A percentile compares a stretch with the other conserved stretches of the same genome.
Conservation (phyloP, 2,888 invertebrate species). For the Labia minor region DNA sequence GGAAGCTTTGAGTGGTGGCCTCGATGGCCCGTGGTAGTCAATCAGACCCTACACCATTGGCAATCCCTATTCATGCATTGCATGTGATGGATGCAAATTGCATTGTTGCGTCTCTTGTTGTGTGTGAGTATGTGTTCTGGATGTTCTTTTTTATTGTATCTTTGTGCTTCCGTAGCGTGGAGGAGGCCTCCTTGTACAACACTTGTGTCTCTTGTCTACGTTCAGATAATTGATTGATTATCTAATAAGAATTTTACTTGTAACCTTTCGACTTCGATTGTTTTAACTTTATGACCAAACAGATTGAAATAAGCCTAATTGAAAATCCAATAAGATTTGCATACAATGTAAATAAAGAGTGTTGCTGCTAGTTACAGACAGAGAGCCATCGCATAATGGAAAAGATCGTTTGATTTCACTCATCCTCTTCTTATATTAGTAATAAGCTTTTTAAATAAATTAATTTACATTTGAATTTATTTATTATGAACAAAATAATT, state of each 20-base stretch:
- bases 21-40: background rate
- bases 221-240: conserved; percentile 13
- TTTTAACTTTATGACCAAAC: background rate
- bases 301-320: background rate
- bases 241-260: conserved; percentile 5
- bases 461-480: too few relatives aligned
- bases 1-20: too few relatives aligned
- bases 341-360: background rate
- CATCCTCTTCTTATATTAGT: too few relatives aligned
- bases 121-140: too few relatives aligned
- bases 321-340: conserved; percentile 4
- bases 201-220: background rate
- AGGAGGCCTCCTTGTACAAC: background rate
- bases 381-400: too few relatives aligned
- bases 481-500: too few relatives aligned
- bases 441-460: too few relatives aligned
- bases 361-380: background rate
- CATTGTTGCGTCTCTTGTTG: too few relatives aligned
- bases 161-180: background rate
- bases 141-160: background rate
- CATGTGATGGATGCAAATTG: background rate
- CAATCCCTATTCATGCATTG: background rate
- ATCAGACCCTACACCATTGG: background rate
- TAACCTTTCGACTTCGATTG: conserved; percentile 8
- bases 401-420: too few relatives aligned